phyloP scores from a whole-genome alignment of 1,140 invertebrate species.

The Pogonognathellus flavescens region DNA sequence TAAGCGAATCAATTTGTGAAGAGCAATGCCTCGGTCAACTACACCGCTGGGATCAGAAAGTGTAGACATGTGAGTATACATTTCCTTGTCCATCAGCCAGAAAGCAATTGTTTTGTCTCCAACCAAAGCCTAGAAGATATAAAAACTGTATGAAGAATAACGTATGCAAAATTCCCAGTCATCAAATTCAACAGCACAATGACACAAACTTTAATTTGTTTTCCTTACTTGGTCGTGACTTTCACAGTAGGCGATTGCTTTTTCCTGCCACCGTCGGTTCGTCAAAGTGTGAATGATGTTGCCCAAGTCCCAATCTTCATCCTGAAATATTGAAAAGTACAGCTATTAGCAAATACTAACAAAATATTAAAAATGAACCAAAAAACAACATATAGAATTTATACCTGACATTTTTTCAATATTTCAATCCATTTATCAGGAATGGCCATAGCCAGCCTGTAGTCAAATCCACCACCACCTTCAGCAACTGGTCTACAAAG shows the following conservation, averaged over 20 bases:
- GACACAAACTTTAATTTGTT: too few species aligned
- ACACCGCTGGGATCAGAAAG: conserved; percentile 79
- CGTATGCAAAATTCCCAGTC: conserved; percentile 10
- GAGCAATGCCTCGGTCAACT: conserved; percentile 91
- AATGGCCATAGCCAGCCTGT: conserved; percentile 97
- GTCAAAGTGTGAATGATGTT: conserved; percentile 94
- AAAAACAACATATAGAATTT: too few species aligned
- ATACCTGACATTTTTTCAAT: conserved; percentile 76
- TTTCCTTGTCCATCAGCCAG: conserved; percentile 99
- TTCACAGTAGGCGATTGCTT: conserved; percentile 95
- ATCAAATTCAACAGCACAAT: neutral
- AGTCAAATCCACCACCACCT: conserved; percentile 97
- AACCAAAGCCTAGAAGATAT: conserved; percentile 82
- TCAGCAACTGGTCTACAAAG: conserved; percentile 92
- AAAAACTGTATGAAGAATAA: neutral
- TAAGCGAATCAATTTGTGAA: conserved; percentile 97
- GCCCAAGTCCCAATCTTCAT: conserved; percentile 96
- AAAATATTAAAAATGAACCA: neutral
- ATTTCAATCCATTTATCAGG: conserved; percentile 99
- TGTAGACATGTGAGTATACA: conserved; percentile 96
- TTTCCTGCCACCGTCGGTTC: conserved; percentile 96
- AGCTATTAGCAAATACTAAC: neutral
- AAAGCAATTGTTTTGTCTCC: conserved; percentile 99
- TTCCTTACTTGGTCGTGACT: conserved; percentile 90
- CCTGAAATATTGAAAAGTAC: conserved; percentile 72